Evolutionary conservation across 2,113 vertebrate genomes (phyloP).

Genomic region (Eretmochelys imbricata): DNA sequence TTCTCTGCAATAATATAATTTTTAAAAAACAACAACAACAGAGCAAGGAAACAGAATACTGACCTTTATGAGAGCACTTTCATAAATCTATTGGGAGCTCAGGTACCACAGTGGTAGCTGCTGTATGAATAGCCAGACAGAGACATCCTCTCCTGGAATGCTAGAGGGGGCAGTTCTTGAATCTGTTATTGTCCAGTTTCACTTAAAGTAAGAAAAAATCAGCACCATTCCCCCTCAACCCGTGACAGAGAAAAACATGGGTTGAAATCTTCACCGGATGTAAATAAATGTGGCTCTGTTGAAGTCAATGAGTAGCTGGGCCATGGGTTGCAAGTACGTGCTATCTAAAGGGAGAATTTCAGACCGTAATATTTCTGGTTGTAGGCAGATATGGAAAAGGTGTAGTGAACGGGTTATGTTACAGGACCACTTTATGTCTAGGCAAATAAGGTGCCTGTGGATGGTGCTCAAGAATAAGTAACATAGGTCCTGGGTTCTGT

Average conservation of each 20-base stretch:
- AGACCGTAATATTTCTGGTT: not conserved
- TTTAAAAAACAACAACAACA: constrained; percentile 46
- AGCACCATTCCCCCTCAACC: not conserved
- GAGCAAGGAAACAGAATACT: constrained; percentile 21
- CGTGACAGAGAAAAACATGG: not conserved
- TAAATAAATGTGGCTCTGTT: not conserved
- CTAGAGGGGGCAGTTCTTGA: constrained; percentile 58
- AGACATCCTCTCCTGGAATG: constrained; percentile 65
- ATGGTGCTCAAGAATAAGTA: not conserved
- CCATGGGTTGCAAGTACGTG: not conserved
- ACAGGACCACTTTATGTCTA: not conserved
- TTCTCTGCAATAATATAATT: constrained; percentile 69
- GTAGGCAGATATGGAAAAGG: not conserved
- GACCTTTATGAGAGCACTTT: constrained; percentile 56
- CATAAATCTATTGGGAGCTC: constrained; percentile 63
- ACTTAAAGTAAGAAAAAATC: constrained; percentile 19
- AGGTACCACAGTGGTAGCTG: constrained; percentile 54
- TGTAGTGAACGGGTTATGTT: not conserved
- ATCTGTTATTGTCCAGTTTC: constrained; percentile 45
- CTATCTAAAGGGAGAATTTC: not conserved
- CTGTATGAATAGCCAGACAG: constrained; percentile 58
- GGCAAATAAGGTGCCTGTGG: not conserved
- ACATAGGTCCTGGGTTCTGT: not conserved
- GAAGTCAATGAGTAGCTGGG: not conserved
- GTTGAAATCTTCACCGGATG: not conserved